Percentiles rank a stretch among this genome's conserved stretches.
phyloP scores from a whole-genome alignment of 2,797 vertebrate species.

The Bradypus variegatus region DNA sequence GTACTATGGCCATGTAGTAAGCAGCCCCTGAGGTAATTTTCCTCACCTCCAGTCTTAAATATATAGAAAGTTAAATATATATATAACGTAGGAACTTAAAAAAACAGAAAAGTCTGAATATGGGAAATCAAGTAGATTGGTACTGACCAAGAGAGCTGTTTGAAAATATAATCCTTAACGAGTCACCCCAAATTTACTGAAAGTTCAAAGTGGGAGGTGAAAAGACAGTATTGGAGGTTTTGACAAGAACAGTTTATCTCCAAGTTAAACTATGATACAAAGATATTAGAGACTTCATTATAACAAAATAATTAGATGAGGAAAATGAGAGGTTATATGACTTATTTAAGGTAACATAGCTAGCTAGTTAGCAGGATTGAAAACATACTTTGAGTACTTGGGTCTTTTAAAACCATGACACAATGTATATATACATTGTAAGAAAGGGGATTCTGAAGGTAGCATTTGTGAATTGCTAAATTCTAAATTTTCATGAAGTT shows the following conservation, averaged over 20 bases:
- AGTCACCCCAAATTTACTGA: neutral
- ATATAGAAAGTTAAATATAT: neutral
- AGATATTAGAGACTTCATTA: neutral
- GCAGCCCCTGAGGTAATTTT: neutral
- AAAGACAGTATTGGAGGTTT: neutral
- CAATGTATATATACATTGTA: neutral
- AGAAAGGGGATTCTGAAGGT: neutral
- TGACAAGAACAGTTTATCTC: neutral
- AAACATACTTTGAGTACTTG: neutral
- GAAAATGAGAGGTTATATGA: constrained; percentile 3
- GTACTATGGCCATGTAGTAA: neutral
- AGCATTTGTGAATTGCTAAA: neutral
- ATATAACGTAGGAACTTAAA: neutral
- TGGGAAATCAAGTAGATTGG: neutral
- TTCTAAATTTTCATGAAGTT: neutral
- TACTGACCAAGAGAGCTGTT: neutral
- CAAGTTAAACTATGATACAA: neutral
- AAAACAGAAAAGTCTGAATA: neutral
- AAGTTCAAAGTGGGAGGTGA: neutral
- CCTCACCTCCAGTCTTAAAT: neutral
- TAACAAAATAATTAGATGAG: neutral
- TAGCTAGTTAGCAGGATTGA: neutral
- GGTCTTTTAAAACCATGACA: neutral
- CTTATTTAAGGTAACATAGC: neutral
- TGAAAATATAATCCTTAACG: neutral